These are phyloP conservation scores for Himalopsyche anomala DNA, from an alignment of 2,888 invertebrate species.

Conservation along the genomic window DNA sequence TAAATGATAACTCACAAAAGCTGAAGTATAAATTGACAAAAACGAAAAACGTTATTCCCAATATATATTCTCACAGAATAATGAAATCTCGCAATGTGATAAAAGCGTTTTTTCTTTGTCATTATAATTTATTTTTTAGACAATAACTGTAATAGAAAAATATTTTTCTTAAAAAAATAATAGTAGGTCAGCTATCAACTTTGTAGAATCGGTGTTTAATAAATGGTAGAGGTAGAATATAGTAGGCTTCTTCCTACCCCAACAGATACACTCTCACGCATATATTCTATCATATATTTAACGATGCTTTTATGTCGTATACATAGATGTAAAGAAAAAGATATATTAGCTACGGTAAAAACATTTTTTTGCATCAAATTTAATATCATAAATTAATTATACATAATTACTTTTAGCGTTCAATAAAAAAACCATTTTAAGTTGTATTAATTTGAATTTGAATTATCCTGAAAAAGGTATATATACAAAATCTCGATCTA, in stretches of 20 bases:
- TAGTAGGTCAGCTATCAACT: background rate
- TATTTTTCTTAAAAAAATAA: background rate
- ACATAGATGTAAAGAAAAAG: background rate
- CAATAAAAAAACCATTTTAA: too few species aligned
- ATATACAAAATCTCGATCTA: too few species aligned
- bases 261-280: constrained; percentile 32
- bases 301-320: background rate
- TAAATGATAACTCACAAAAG: background rate
- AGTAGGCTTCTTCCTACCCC: background rate
- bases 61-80: background rate
- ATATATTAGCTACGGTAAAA: background rate
- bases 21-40: background rate
- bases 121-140: too few species aligned
- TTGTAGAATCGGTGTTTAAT: background rate
- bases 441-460: too few species aligned
- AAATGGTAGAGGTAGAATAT: constrained; percentile 1
- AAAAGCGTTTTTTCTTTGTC: too few species aligned
- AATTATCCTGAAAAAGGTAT: too few species aligned
- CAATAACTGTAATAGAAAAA: background rate
- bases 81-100: too few species aligned
- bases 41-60: background rate
- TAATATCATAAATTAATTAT: too few species aligned
- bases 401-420: too few species aligned
- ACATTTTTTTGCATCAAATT: too few species aligned
- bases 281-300: constrained; percentile 17